A percentile compares a stretch with the other conserved stretches of the same genome.
These are phyloP conservation scores for Allacma fusca DNA, from an alignment of 2,888 invertebrate genomes.

Conservation along the genomic window DNA sequence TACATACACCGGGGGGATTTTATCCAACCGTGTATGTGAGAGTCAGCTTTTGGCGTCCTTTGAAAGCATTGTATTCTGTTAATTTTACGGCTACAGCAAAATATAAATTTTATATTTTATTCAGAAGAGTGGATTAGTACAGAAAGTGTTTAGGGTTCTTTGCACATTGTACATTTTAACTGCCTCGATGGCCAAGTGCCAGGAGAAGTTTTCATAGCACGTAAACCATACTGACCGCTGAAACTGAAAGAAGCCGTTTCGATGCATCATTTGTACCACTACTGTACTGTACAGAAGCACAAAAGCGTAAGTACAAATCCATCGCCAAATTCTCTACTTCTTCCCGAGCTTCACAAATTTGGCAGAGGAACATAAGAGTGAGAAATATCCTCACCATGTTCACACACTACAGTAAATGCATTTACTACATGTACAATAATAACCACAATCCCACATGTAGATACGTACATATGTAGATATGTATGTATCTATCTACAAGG, in stretches of 20 bases:
- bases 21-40: no score
- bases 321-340: neutral
- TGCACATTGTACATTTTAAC: no score
- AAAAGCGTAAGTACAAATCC: neutral
- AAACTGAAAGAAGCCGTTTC: constrained; percentile 12
- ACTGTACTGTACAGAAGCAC: neutral
- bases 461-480: no score
- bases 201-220: neutral
- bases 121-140: no score
- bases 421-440: neutral
- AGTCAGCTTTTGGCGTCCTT: no score
- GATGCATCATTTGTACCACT: neutral
- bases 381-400: neutral
- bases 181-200: neutral
- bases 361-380: neutral
- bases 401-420: neutral
- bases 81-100: no score
- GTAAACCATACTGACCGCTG: neutral
- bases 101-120: no score
- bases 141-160: no score
- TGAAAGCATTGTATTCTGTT: no score
- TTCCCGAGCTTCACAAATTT: neutral
- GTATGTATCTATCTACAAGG: no score
- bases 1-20: no score
- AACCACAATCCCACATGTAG: no score